Evolutionary conservation across 2,797 vertebrate species (phyloP).

Genomic region (Semaprochilodus insignis): DNA sequence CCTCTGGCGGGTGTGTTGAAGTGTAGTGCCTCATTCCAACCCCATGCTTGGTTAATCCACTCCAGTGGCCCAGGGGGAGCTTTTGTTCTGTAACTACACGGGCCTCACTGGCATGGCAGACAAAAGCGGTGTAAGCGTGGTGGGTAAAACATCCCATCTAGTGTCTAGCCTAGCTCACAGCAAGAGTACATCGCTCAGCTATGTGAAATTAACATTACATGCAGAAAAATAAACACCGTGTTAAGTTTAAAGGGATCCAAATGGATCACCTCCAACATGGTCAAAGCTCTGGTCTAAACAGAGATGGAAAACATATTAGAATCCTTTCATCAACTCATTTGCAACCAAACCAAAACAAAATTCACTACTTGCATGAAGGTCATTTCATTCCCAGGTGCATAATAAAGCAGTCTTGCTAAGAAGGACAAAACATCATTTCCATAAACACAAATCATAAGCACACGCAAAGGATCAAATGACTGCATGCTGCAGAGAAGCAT

Average conservation of each 20-base stretch:
- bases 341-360: background rate
- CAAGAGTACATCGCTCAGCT: background rate
- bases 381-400: background rate
- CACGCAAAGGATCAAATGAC: background rate
- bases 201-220: background rate
- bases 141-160: conserved; percentile 14
- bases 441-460: conserved; percentile 6
- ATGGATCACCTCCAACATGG: background rate
- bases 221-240: background rate
- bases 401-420: background rate
- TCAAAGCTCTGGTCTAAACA: background rate
- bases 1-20: background rate
- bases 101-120: conserved; percentile 58
- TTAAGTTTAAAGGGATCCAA: conserved; percentile 5
- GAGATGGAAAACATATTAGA: too few relatives aligned
- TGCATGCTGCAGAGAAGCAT: conserved; percentile 7
- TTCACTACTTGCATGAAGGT: background rate
- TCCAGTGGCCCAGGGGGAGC: conserved; percentile 64
- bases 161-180: conserved; percentile 19
- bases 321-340: too few relatives aligned
- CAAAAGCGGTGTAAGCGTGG: conserved; percentile 44
- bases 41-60: conserved; percentile 74
- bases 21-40: background rate
- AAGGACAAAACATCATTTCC: background rate
- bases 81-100: conserved; percentile 70